These are phyloP conservation scores for Platichthys flesus DNA, from an alignment of 2,113 vertebrate species.

Conservation along the genomic window DNA sequence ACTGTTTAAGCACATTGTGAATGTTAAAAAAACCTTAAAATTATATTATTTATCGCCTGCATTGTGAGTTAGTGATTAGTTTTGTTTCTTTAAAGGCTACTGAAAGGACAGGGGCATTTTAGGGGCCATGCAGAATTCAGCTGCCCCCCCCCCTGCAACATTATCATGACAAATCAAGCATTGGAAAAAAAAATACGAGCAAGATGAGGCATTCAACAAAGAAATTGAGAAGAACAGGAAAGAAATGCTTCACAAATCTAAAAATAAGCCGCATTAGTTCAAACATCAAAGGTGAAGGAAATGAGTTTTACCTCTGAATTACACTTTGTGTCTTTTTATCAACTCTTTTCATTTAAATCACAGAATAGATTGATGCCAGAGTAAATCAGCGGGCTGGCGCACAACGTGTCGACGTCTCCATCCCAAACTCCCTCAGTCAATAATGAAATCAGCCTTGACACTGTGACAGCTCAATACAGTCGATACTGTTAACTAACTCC, in stretches of 20 bases:
- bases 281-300: slow-evolving; percentile 12
- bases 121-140: no score
- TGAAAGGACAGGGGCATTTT: no score
- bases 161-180: no score
- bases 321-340: background rate
- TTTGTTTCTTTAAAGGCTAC: no score
- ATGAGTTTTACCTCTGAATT: no score
- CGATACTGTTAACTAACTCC: slow-evolving; percentile 71
- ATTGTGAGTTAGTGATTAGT: no score
- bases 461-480: slow-evolving; percentile 72
- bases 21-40: no score
- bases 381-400: slow-evolving; percentile 60
- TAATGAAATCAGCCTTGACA: slow-evolving; percentile 80
- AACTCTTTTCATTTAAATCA: slow-evolving; percentile 68
- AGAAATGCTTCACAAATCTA: background rate
- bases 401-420: slow-evolving; percentile 70
- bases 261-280: slow-evolving; percentile 33
- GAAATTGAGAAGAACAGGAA: no score
- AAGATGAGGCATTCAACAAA: background rate
- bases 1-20: no score
- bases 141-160: no score
- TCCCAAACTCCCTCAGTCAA: slow-evolving; percentile 52
- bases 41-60: no score
- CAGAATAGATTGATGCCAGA: slow-evolving; percentile 69
- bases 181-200: no score